Conservation (phyloP, 1,140 invertebrate species). For the Antheraea mylitta region DNA sequence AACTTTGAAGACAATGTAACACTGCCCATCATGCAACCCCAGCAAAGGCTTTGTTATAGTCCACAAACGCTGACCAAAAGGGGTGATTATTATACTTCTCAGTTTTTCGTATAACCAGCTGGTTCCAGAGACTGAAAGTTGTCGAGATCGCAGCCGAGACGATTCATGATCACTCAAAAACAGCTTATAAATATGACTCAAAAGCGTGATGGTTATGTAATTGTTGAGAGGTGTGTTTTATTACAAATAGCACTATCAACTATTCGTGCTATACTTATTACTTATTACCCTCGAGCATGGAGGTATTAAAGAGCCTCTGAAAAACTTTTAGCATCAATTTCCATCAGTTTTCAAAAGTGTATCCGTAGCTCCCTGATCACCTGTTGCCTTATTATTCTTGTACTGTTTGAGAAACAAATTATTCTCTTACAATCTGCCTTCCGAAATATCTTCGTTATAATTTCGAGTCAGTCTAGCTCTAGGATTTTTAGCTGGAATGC, state of each 20-base stretch:
- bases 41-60: conserved; percentile 36
- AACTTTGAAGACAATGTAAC: conserved; percentile 22
- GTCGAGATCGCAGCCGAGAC: conserved; percentile 16
- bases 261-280: conserved; percentile 5
- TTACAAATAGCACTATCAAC: conserved; percentile 21
- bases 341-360: conserved; percentile 21
- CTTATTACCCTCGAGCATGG: conserved; percentile 13
- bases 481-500: background rate
- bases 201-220: conserved; percentile 23
- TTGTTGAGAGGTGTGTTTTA: conserved; percentile 29
- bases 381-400: conserved; percentile 22
- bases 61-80: conserved; percentile 26
- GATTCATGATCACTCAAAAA: conserved; percentile 27
- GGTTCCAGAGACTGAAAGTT: conserved; percentile 28
- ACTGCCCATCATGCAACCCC: conserved; percentile 24
- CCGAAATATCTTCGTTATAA: background rate
- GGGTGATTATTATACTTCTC: conserved; percentile 30
- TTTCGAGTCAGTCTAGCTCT: background rate
- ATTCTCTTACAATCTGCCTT: background rate
- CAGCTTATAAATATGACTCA: conserved; percentile 33
- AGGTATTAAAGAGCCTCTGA: conserved; percentile 17
- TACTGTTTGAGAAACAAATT: conserved; percentile 17
- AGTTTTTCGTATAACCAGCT: conserved; percentile 30
- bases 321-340: conserved; percentile 11
- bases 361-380: conserved; percentile 17